These are phyloP conservation scores for Engraulis encrasicolus DNA, from an alignment of 2,113 vertebrate genomes.

Conservation along the genomic window DNA sequence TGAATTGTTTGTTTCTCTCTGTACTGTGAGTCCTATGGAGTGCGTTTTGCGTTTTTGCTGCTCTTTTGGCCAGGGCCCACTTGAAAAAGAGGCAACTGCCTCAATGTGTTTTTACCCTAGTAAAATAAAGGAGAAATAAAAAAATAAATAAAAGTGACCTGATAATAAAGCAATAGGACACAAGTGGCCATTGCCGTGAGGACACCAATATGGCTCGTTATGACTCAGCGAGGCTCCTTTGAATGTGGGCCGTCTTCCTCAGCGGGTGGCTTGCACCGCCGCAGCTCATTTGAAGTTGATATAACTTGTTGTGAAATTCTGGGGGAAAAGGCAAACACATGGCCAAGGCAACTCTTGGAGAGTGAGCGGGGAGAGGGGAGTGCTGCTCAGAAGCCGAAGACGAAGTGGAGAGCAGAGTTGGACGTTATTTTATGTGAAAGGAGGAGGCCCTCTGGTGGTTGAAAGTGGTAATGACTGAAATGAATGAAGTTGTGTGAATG, in stretches of 20 bases:
- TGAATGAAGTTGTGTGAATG: background rate
- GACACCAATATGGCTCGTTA: background rate
- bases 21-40: too few species aligned
- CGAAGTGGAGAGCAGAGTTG: slow-evolving; percentile 30
- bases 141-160: too few species aligned
- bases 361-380: background rate
- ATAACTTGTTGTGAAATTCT: background rate
- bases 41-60: too few species aligned
- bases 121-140: too few species aligned
- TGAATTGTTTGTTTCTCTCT: too few species aligned
- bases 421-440: slow-evolving; percentile 42
- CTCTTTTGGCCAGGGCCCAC: too few species aligned
- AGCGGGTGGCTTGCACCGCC: background rate
- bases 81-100: too few species aligned
- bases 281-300: slow-evolving; percentile 3
- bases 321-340: background rate
- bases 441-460: slow-evolving; percentile 69
- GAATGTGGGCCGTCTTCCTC: background rate
- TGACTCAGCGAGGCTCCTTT: background rate
- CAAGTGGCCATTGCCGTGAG: background rate
- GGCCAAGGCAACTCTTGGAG: too few species aligned
- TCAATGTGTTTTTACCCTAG: too few species aligned
- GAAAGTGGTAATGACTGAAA: slow-evolving; percentile 1
- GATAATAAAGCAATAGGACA: too few species aligned
- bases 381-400: too few species aligned